phyloP scores from a whole-genome alignment of 2,888 invertebrate species.

The Lymantria monacha region DNA sequence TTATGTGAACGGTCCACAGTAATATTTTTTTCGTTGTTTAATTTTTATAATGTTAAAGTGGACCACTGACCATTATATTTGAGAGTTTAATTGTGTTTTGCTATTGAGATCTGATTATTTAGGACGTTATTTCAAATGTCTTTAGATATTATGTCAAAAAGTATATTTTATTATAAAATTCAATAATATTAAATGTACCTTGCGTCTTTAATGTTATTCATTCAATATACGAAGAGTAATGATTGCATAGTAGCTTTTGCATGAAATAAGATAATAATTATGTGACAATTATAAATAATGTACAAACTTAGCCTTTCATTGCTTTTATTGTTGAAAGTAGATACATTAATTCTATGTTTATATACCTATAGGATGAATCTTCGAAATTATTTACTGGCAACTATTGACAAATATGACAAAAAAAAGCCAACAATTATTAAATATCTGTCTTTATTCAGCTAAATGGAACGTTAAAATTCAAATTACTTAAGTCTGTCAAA shows the following conservation, averaged over 20 bases:
- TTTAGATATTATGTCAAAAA: conserved; percentile 24
- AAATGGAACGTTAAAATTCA: neutral
- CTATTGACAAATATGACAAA: conserved; percentile 8
- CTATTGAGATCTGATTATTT: conserved; percentile 35
- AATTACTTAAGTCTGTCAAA: conserved; percentile 9
- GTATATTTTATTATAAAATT: neutral
- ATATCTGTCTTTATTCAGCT: neutral
- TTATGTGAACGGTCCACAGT: conserved; percentile 50
- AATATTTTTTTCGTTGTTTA: conserved; percentile 20
- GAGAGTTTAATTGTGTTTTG: conserved; percentile 58
- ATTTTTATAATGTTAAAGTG: conserved; percentile 15
- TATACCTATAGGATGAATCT: conserved; percentile 10
- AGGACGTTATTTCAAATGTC: conserved; percentile 16
- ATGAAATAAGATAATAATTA: conserved; percentile 30
- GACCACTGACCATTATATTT: conserved; percentile 39
- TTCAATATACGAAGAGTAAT: conserved; percentile 33
- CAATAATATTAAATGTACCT: neutral
- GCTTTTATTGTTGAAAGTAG: conserved; percentile 48
- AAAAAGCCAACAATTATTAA: neutral
- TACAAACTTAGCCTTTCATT: conserved; percentile 59
- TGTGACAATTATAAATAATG: conserved; percentile 36
- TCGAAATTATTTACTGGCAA: conserved; percentile 5
- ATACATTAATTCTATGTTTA: conserved; percentile 17
- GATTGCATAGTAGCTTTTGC: conserved; percentile 51
- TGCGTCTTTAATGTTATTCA: conserved; percentile 35